Conservation (phyloP, 2,888 invertebrate species). For the Drosophila prostipennis region DNA sequence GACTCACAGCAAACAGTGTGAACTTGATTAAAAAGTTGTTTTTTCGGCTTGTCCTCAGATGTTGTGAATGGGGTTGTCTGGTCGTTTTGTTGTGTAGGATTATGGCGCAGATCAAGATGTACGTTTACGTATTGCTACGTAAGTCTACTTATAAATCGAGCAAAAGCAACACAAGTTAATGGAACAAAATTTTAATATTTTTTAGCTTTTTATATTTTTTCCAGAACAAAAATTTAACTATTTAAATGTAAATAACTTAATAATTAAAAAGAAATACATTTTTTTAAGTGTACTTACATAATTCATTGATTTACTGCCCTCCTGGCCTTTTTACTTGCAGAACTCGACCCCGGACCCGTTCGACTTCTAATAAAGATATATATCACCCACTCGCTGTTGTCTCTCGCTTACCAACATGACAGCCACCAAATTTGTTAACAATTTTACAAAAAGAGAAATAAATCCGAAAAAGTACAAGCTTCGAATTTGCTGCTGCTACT, state of each 20-base stretch:
- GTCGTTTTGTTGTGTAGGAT: not conserved
- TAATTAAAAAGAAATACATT: too few relatives aligned
- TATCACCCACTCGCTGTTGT: constrained; percentile 41
- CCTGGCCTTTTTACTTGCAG: not conserved
- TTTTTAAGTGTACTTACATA: not conserved
- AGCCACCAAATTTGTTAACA: constrained; percentile 60
- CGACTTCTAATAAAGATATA: constrained; percentile 48
- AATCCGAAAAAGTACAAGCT: constrained; percentile 31
- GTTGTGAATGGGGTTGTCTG: not conserved
- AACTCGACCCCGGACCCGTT: constrained; percentile 2
- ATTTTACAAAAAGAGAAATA: constrained; percentile 48
- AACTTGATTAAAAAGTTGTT: constrained; percentile 66
- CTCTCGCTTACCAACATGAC: constrained; percentile 27
- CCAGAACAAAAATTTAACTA: too few relatives aligned
- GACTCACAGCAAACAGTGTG: constrained; percentile 32
- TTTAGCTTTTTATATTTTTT: too few relatives aligned
- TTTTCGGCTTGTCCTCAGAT: not conserved
- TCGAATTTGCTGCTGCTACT: constrained; percentile 35
- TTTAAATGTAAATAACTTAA: too few relatives aligned
- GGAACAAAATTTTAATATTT: too few relatives aligned
- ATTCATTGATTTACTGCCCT: constrained; percentile 5
- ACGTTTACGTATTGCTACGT: too few relatives aligned
- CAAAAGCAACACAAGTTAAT: too few relatives aligned
- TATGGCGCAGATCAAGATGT: too few relatives aligned
- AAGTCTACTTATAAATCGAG: too few relatives aligned